Evolutionary conservation across 2,797 vertebrate genomes (phyloP).

Genomic region (Numenius phaeopus): DNA sequence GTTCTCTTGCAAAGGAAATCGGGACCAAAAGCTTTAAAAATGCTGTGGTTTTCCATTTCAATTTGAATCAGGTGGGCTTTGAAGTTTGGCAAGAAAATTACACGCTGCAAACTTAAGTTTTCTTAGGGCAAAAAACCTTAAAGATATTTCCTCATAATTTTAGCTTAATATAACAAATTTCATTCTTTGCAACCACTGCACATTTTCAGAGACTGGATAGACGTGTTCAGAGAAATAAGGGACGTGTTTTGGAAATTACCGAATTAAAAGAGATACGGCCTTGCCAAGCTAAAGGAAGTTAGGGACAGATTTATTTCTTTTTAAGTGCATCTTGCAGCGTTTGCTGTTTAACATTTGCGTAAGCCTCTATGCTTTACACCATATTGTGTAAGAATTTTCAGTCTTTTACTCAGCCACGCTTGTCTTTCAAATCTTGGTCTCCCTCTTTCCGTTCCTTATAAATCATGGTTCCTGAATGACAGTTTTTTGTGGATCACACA

Average conservation of each 20-base stretch:
- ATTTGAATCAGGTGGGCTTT: background rate
- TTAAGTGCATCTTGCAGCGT: background rate
- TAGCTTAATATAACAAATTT: background rate
- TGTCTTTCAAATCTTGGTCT: background rate
- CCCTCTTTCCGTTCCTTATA: background rate
- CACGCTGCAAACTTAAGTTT: background rate
- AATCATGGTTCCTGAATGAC: background rate
- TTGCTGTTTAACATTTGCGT: background rate
- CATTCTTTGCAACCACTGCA: background rate
- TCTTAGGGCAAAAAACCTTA: background rate
- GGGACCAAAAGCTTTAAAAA: background rate
- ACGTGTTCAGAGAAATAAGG: background rate
- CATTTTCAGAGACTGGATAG: background rate
- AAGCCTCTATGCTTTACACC: background rate
- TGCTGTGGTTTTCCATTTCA: background rate
- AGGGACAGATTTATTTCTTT: background rate
- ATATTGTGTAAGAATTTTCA: background rate
- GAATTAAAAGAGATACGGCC: background rate
- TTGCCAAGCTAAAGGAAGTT: background rate
- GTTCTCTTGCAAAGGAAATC: background rate
- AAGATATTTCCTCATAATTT: background rate
- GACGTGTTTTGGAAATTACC: background rate
- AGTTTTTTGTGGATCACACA: background rate
- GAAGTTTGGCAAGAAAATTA: constrained; percentile 19
- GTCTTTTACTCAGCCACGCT: background rate